Conservation (phyloP, 2,797 vertebrate species). For the Aeoliscus strigatus region DNA sequence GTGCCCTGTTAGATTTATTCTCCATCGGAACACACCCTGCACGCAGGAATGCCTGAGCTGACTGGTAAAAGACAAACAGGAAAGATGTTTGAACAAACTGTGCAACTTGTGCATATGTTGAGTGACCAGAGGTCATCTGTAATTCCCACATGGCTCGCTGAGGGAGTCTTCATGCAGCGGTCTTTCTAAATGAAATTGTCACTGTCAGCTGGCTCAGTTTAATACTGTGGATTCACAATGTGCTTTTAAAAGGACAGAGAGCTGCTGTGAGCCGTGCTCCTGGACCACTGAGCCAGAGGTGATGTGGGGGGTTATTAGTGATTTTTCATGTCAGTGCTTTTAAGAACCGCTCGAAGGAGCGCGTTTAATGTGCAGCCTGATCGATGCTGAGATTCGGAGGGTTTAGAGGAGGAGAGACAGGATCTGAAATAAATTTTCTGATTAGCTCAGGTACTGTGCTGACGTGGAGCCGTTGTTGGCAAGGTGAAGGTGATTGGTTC, state of each 20-base stretch:
- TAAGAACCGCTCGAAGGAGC: conserved; percentile 47
- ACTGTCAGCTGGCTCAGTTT: too few relatives aligned
- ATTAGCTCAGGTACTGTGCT: conserved; percentile 12
- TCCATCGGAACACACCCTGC: too few relatives aligned
- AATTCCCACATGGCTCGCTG: too few relatives aligned
- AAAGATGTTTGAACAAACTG: too few relatives aligned
- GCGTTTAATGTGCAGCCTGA: conserved; percentile 39
- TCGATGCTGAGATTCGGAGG: conserved; percentile 34
- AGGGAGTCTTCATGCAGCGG: too few relatives aligned
- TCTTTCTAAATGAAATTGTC: too few relatives aligned
- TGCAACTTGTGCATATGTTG: too few relatives aligned
- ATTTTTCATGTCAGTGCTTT: conserved; percentile 62
- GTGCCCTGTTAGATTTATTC: too few relatives aligned
- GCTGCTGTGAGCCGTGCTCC: conserved; percentile 14
- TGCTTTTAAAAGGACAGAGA: conserved; percentile 19
- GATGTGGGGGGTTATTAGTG: conserved; percentile 32
- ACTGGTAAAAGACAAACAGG: too few relatives aligned
- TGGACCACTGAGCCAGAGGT: conserved; percentile 23
- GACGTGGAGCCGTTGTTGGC: conserved; percentile 24
- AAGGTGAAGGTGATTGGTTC: conserved; percentile 22
- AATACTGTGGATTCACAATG: too few relatives aligned
- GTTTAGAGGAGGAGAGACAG: conserved; percentile 10
- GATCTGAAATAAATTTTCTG: conserved; percentile 45
- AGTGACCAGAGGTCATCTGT: too few relatives aligned
- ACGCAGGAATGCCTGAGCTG: too few relatives aligned